Evolutionary conservation across 2,888 invertebrate species (phyloP).

Genomic region (Scaptomyza tumidula): DNA sequence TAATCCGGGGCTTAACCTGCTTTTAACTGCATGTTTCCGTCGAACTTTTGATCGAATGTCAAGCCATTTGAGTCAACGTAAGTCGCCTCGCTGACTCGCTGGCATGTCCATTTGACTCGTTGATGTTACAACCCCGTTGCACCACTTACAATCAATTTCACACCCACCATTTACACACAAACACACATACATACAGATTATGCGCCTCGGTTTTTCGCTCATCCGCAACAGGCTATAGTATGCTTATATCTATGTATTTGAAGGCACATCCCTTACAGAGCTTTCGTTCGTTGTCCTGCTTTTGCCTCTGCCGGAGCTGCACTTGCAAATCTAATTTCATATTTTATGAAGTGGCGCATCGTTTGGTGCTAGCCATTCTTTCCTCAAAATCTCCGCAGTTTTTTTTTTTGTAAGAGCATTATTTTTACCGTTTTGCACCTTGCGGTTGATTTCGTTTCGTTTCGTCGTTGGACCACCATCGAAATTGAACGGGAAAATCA

Average conservation of each 20-base stretch:
- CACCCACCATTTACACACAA: slow-evolving; percentile 19
- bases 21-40: slow-evolving; percentile 50
- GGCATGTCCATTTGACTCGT: slow-evolving; percentile 62
- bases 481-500: slow-evolving; percentile 76
- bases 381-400: slow-evolving; percentile 23
- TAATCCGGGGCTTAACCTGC: slow-evolving; percentile 23
- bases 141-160: slow-evolving; percentile 32
- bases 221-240: slow-evolving; percentile 49
- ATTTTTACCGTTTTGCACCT: slow-evolving; percentile 55
- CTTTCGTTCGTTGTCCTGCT: slow-evolving; percentile 30
- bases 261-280: slow-evolving; percentile 49
- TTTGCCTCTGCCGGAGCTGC: slow-evolving; percentile 20
- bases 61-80: slow-evolving; percentile 71
- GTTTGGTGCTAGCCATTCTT: slow-evolving; percentile 35
- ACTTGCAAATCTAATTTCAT: slow-evolving; percentile 78
- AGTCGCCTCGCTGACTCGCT: slow-evolving; percentile 49
- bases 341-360: slow-evolving; percentile 75
- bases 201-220: slow-evolving; percentile 38
- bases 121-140: slow-evolving; percentile 10
- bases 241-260: slow-evolving; percentile 34
- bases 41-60: slow-evolving; percentile 76
- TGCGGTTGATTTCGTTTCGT: slow-evolving; percentile 29
- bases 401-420: slow-evolving; percentile 37
- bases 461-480: slow-evolving; percentile 24
- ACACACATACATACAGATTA: slow-evolving; percentile 41